Evolutionary conservation across 2,888 invertebrate species (phyloP), one percentile per base, ranked within the genome.

Genomic region (Coenonympha arcania): DNA sequence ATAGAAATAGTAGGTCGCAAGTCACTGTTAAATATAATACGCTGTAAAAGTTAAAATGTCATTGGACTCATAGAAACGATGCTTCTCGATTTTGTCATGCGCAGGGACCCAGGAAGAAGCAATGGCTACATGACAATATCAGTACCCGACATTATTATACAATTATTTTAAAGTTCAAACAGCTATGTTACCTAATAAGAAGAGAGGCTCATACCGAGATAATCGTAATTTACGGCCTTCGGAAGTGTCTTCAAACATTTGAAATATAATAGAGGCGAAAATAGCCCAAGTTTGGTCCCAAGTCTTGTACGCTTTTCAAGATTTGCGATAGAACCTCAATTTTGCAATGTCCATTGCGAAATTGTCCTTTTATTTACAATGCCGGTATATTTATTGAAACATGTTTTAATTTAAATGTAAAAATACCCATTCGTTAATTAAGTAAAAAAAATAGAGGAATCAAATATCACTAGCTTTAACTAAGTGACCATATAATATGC

Each of bases 241-340:
- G 45, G 45, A 45, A 45, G 45, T 45, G 19, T 37, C 26, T 28
- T 45, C 28, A 37, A 18, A 37, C 36, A 19, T 33, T 22, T 34
- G 44, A 24, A 44, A 34, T 34, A 44, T 44, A 34, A 24, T 44
- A 34, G 44, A 34, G 30, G 28, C 11, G 34, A 44, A 44, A 34
- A 22, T 34, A 34, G 24, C 34, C 22, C 16, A 47, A 18, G 13
- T 68, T 47, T 52, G 36, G 53, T 54, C 72, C 66, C 66, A 64
- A 62, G 65, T 68, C 72, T 70, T 74, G 74, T 79, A 71, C 62
- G 61, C 71, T 68, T 73, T 69, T 74, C 71, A 68, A 82, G 84
- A 84, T 82, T 68, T 62, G 60, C 66, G 81, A 84, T 83, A 81
- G 71, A 73, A 73, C 72, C 73, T 81, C 76, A 79, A 83, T 79